Evolutionary conservation across 2,888 invertebrate species (phyloP), one percentile per base, ranked within the genome.

Genomic region (Pocota personata): DNA sequence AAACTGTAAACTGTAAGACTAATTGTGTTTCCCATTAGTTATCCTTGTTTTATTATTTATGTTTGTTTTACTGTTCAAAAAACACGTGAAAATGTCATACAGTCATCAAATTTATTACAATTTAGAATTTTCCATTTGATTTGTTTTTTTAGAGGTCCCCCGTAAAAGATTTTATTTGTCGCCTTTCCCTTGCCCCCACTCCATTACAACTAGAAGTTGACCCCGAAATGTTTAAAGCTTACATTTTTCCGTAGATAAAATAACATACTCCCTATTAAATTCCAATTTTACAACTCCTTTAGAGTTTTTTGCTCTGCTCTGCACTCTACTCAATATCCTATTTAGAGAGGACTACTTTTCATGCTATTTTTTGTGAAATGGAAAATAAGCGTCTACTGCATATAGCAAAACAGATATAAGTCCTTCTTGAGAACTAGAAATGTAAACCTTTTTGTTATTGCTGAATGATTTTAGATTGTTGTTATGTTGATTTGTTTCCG

Each of bases 401-500:
- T 67, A 69, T 66, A 58, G n/a, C 48, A 48, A 80, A 50, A 60
- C 24, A 67, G 57, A 52, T 48, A 76, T 46, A 32, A 50, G 57
- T 62, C 46, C 69, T 57, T 52, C 55, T 75, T 62, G 55, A 73
- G 62, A 75, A 55, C 14, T 71, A 71, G 19, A 57, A 75, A 60
- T 24, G 50, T 7, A 62, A 73, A 64, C 30, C 46, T 37, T 62
- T 69, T 80, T 84, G 84, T 75, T 76, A 71, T 79, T 84, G 84
- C 75, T 77, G 84, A 86, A 86, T 86, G 84, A 77, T 72, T 60
- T 80, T 86, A 86, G 82, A 82, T 80, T 84, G 69, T 62, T 77
- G 77, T 86, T 86, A 67, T 77, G 72, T 86, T 82, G 66, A 76
- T 77, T 80, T 77, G 76, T 86, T 62, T 77, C 86, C 86, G 86